phyloP scores from a whole-genome alignment of 2,113 vertebrate genomes.

The Callipepla californica region DNA sequence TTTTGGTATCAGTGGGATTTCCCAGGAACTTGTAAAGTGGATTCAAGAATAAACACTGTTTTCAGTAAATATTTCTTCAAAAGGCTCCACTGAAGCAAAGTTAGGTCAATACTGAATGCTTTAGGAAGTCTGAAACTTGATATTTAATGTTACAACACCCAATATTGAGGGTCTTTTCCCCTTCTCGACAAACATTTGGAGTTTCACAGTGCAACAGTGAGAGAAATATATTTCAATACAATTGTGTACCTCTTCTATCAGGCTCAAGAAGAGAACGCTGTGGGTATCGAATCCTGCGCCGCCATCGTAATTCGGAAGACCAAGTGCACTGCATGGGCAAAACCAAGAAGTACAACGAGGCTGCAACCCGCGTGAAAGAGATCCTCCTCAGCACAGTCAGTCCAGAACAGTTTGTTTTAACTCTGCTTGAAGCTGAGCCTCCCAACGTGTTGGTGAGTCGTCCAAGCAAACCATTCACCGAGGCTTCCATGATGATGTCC shows the following conservation, averaged over 20 bases:
- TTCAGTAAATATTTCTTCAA: neutral
- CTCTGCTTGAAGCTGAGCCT: conserved; percentile 92
- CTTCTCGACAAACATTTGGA: neutral
- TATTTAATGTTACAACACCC: neutral
- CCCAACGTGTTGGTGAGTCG: conserved; percentile 90
- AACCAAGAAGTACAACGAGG: conserved; percentile 47
- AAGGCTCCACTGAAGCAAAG: neutral
- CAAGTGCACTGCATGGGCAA: conserved; percentile 68
- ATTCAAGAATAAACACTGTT: neutral
- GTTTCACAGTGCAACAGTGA: neutral
- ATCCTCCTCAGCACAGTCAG: conserved; percentile 74
- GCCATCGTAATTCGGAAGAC: conserved; percentile 78
- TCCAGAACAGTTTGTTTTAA: conserved; percentile 90
- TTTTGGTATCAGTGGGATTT: neutral
- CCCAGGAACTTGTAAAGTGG: neutral
- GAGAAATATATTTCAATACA: neutral
- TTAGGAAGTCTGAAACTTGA: neutral
- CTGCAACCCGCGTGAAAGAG: conserved; percentile 33
- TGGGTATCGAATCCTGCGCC: conserved; percentile 84
- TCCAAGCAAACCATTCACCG: conserved; percentile 90
- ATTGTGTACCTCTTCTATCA: neutral
- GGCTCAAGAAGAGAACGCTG: conserved; percentile 92
- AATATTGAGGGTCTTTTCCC: rapidly evolving
- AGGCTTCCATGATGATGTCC: conserved; percentile 97
- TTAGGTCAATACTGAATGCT: neutral